Percentiles rank a stretch among this genome's conserved stretches.
These are phyloP conservation scores for Glyphotaelius pellucidus DNA, from an alignment of 2,888 invertebrate species.

Conservation along the genomic window DNA sequence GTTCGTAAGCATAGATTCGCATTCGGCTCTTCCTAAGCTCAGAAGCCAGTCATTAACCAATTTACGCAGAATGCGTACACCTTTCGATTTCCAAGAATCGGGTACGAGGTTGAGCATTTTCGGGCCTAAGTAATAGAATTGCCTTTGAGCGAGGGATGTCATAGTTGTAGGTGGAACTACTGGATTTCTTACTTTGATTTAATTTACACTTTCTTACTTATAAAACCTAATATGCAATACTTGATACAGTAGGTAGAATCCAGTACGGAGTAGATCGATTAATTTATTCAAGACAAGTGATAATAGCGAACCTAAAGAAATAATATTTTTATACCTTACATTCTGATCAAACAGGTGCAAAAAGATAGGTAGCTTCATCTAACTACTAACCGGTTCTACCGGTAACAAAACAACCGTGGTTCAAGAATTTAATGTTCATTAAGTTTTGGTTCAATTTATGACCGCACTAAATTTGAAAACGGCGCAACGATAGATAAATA, in stretches of 20 bases:
- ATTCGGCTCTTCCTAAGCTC: too few relatives aligned
- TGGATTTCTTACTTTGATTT: too few relatives aligned
- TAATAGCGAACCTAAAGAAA: constrained; percentile 47
- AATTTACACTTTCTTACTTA: too few relatives aligned
- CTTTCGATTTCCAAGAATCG: too few relatives aligned
- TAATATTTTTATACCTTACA: constrained; percentile 32
- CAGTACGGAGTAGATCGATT: not conserved
- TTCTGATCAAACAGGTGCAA: constrained; percentile 62
- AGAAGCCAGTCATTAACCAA: too few relatives aligned
- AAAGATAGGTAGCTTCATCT: constrained; percentile 47
- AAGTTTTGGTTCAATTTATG: constrained; percentile 50
- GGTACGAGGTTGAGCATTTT: too few relatives aligned
- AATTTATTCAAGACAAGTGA: not conserved
- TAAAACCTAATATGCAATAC: not conserved
- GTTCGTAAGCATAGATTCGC: too few relatives aligned
- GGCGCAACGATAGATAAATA: constrained; percentile 30
- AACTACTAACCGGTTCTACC: constrained; percentile 55
- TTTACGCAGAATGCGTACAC: too few relatives aligned
- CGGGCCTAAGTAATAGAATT: too few relatives aligned
- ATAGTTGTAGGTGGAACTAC: too few relatives aligned
- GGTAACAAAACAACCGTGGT: constrained; percentile 55
- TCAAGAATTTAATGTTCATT: constrained; percentile 57
- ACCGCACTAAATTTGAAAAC: constrained; percentile 50
- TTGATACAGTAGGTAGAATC: not conserved
- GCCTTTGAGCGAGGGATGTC: too few relatives aligned